These are phyloP conservation scores for Euzophera pinguis DNA, from an alignment of 2,888 invertebrate species.

Conservation along the genomic window DNA sequence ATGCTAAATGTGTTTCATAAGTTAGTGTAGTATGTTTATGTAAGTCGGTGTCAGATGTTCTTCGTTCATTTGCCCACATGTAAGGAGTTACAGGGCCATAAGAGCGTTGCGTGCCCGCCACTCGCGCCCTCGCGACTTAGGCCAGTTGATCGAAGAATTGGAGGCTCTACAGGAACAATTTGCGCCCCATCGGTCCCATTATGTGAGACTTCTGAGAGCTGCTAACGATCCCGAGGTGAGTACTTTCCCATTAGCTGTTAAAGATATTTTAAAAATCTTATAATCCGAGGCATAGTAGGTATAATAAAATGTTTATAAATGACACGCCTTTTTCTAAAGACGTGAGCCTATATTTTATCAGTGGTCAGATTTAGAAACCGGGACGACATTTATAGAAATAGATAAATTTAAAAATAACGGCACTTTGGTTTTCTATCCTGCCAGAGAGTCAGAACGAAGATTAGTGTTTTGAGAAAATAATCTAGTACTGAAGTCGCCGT, in stretches of 20 bases:
- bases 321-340: too few species aligned
- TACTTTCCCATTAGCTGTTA: not conserved
- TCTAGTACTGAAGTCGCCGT: too few species aligned
- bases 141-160: constrained; percentile 45
- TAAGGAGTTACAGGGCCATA: constrained; percentile 33
- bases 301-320: too few species aligned
- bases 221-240: constrained; percentile 33
- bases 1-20: not conserved
- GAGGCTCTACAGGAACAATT: constrained; percentile 47
- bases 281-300: too few species aligned
- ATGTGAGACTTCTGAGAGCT: constrained; percentile 37
- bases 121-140: constrained; percentile 47
- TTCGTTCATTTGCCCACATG: constrained; percentile 8
- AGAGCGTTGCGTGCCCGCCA: constrained; percentile 36
- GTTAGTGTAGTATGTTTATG: not conserved
- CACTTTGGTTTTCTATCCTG: too few species aligned
- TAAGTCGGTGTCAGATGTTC: not conserved
- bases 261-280: too few species aligned
- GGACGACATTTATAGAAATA: too few species aligned
- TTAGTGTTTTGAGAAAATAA: too few species aligned
- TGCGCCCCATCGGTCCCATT: constrained; percentile 39
- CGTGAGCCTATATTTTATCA: too few species aligned
- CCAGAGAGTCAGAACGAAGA: too few species aligned
- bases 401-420: too few species aligned
- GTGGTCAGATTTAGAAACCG: too few species aligned